These are phyloP conservation scores for Leptinotarsa undecemlineata DNA, from an alignment of 1,140 invertebrate genomes.

Conservation along the genomic window DNA sequence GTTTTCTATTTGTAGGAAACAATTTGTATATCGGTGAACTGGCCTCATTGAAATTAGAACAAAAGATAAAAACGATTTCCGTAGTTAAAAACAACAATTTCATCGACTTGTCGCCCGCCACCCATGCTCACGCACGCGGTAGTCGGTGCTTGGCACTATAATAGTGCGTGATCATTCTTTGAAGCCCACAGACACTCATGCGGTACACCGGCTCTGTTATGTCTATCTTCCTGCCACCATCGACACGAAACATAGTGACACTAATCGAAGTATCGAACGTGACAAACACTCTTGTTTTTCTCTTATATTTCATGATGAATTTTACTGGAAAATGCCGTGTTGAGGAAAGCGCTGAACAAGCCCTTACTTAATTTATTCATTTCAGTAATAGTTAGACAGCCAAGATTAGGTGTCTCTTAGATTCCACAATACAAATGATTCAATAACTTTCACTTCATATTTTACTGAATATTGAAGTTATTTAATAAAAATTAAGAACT, in stretches of 20 bases:
- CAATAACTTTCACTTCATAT: no score
- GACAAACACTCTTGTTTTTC: conserved; percentile 6
- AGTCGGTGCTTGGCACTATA: conserved; percentile 14
- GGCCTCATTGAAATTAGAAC: no score
- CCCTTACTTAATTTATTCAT: no score
- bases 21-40: no score
- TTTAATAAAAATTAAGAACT: no score
- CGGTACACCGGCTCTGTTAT: conserved; percentile 22
- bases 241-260: not conserved
- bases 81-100: not conserved
- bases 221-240: conserved; percentile 18
- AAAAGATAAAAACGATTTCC: no score
- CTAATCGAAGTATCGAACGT: conserved; percentile 15
- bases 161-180: not conserved
- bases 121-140: not conserved
- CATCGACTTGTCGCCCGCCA: not conserved
- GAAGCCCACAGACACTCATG: conserved; percentile 23
- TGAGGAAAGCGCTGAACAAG: not conserved
- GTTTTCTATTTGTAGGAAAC: no score
- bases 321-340: not conserved
- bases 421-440: no score
- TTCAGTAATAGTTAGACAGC: no score
- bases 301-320: not conserved
- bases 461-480: no score
- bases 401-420: no score